phyloP scores from a whole-genome alignment of 1,140 invertebrate genomes.

The Cydia amplana region DNA sequence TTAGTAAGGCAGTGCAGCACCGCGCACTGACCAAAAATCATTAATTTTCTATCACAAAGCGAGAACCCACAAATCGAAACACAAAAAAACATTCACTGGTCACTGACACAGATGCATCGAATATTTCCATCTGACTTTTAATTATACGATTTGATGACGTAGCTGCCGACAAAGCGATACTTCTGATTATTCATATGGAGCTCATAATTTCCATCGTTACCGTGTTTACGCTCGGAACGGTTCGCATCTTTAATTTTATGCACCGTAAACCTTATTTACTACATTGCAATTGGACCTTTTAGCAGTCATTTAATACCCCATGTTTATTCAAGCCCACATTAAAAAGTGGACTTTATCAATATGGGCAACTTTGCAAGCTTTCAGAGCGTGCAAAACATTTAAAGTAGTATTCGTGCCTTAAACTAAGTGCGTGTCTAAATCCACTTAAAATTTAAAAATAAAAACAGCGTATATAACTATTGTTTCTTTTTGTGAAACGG shows the following conservation, averaged over 20 bases:
- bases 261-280: not conserved
- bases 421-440: conserved; percentile 44
- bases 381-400: not conserved
- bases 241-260: not conserved
- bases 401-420: not conserved
- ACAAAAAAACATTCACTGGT: conserved; percentile 74
- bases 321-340: conserved; percentile 15
- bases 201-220: conserved; percentile 18
- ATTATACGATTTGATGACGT: conserved; percentile 56
- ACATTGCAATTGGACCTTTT: conserved; percentile 16
- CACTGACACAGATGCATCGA: conserved; percentile 59
- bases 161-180: conserved; percentile 42
- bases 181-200: conserved; percentile 22
- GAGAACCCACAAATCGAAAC: conserved; percentile 76
- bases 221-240: conserved; percentile 12
- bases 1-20: conserved; percentile 51
- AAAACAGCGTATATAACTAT: conserved; percentile 60
- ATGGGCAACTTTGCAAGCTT: not conserved
- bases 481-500: conserved; percentile 54
- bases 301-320: not conserved
- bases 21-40: conserved; percentile 76
- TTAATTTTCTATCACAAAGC: conserved; percentile 79
- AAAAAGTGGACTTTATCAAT: not conserved
- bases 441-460: conserved; percentile 59
- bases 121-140: conserved; percentile 64